Evolutionary conservation across 2,113 vertebrate species (phyloP), one percentile per base, ranked within the genome.

Genomic region (Gymnarchus niloticus): DNA sequence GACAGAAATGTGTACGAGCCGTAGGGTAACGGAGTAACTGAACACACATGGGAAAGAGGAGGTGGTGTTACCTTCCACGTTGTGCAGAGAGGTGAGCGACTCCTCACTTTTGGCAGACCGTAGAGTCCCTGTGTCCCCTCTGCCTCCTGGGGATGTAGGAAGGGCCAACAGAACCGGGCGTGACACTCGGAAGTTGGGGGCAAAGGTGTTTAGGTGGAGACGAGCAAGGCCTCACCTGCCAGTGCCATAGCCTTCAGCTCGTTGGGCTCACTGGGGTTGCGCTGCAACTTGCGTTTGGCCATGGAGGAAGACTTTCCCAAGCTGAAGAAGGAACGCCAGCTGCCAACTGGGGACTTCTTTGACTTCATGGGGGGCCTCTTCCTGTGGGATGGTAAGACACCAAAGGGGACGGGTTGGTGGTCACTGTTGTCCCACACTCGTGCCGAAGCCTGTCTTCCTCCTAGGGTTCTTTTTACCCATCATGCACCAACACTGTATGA

Each of bases 321-420:
- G 93, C 97, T 99, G 91, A 99, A 99, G 92, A 99, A 99, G 49
- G 98, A 99, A 37, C 98, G 96, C 98, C 98, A 99, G 54, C 97
- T 99, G 65, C 98, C 97, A 33, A 98, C 98, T 0, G 98, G 98
- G 12, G 98, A 99, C 6, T 99, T 99, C 90, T 97, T 98, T 85
- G 97, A 95, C 90, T 99, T 99, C 89, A 93, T 96, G 44, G 96
- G 96, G 6, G 96, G 96, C n/a, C 97, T 95, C 90, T 98, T 97
- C 91, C 96, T 97, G 69, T 44, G 6, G 41, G 9, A 33, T n/a
- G n/a, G n/a, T n/a, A n/a, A n/a, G n/a, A n/a, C n/a, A n/a, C n/a
- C n/a, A 61, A 61, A n/a, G 0, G 49, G 25, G 23, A 10, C 51
- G 44, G 8, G 52, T 28, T 8, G 33, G 33, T 0, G 12, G 2